Percentiles rank a stretch among this genome's conserved stretches.
phyloP scores from a whole-genome alignment of 2,113 vertebrate species.

The Catharus fuscescens region DNA sequence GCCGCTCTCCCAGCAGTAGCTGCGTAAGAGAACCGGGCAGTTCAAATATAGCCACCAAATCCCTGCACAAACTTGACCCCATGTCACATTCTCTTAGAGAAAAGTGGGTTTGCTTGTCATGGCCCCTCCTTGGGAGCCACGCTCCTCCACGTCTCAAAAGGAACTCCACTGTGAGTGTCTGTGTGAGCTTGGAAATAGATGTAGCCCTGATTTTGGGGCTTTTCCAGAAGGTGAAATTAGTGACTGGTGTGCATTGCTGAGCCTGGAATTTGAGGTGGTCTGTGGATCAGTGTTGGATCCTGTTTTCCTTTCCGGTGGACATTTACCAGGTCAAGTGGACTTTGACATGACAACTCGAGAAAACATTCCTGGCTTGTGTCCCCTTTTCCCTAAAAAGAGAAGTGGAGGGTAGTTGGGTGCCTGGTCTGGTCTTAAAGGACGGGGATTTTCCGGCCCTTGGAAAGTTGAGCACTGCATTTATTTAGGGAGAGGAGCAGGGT shows the following conservation, averaged over 20 bases:
- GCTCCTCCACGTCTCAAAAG: accelerated
- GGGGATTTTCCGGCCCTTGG: accelerated
- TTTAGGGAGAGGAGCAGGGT: not conserved
- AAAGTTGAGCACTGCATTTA: accelerated
- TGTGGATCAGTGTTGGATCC: accelerated
- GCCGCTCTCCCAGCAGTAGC: not conserved
- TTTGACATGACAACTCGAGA: not conserved
- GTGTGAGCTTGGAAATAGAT: accelerated
- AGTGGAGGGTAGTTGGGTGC: accelerated
- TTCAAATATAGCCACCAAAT: slow-evolving; percentile 26
- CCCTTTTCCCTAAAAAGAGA: not conserved
- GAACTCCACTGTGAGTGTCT: accelerated
- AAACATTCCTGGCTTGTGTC: not conserved
- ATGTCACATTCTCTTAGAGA: not conserved
- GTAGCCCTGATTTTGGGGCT: not conserved
- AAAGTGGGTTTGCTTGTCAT: not conserved
- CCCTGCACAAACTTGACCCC: not conserved
- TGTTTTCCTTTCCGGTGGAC: not conserved
- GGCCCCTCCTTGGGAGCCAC: not conserved
- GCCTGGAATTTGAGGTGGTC: not conserved
- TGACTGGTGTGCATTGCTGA: accelerated
- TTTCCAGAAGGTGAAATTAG: not conserved
- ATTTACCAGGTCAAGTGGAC: not conserved
- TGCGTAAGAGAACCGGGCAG: not conserved
- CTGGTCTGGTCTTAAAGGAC: accelerated